These are phyloP conservation scores for Solea solea DNA, from an alignment of 2,113 vertebrate genomes.

Conservation along the genomic window DNA sequence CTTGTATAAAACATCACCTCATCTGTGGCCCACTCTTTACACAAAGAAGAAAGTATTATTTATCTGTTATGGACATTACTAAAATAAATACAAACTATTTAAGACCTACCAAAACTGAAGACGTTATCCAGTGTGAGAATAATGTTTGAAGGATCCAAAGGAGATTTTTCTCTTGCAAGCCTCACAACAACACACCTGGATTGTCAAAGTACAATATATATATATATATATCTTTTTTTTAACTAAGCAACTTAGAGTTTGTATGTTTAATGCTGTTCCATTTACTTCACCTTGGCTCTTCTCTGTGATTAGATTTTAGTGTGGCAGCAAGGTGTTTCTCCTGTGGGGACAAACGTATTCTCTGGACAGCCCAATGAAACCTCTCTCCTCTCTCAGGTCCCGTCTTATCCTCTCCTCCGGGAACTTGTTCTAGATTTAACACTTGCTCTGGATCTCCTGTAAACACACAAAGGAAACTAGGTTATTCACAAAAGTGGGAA, in stretches of 20 bases:
- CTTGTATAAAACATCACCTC: conserved; percentile 89
- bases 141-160: conserved; percentile 59
- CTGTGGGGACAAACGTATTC: conserved; percentile 89
- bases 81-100: background rate
- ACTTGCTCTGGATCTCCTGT: conserved; percentile 71
- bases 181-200: conserved; percentile 79
- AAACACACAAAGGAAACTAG: conserved; percentile 5
- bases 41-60: background rate
- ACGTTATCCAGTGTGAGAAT: conserved; percentile 84
- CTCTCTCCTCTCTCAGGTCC: conserved; percentile 20
- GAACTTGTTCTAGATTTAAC: conserved; percentile 53
- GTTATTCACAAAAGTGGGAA: conserved; percentile 10
- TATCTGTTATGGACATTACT: background rate
- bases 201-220: conserved; percentile 2
- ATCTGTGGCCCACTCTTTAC: conserved; percentile 91
- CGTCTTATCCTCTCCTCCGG: conserved; percentile 15
- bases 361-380: conserved; percentile 81
- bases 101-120: conserved; percentile 89
- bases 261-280: background rate
- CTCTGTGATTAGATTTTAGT: conserved; percentile 81
- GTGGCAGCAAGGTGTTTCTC: conserved; percentile 86
- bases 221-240: background rate
- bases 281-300: conserved; percentile 77
- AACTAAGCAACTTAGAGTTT: background rate
- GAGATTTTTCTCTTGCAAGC: conserved; percentile 63